Evolutionary conservation across 2,888 invertebrate species (phyloP).

Genomic region (Vesta saturnalis): DNA sequence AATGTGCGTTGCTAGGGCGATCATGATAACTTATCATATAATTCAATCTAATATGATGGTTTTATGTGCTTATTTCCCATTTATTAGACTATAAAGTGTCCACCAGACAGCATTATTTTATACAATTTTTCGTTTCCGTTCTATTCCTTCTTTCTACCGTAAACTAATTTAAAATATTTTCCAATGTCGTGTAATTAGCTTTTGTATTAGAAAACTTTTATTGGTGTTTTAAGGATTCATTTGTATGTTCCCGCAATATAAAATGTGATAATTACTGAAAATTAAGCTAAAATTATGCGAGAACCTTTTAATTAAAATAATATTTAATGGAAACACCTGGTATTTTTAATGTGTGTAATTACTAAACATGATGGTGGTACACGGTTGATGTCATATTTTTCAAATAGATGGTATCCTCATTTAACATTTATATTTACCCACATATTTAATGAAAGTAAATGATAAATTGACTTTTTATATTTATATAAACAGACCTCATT

Average conservation of each 20-base stretch:
- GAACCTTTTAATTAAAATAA: too few species aligned
- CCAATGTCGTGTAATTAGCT: too few species aligned
- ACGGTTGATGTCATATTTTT: not conserved
- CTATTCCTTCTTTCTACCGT: too few species aligned
- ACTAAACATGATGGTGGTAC: not conserved
- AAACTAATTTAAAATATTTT: too few species aligned
- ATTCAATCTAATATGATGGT: not conserved
- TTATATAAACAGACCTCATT: not conserved
- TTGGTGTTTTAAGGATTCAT: too few species aligned
- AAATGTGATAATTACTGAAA: too few species aligned
- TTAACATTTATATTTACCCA: not conserved
- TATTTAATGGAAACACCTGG: not conserved
- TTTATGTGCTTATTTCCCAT: not conserved
- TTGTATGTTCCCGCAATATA: too few species aligned
- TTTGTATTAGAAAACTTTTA: too few species aligned
- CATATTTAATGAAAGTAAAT: not conserved
- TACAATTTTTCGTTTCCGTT: not conserved
- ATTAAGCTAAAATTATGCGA: too few species aligned
- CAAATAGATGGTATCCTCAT: conserved; percentile 1
- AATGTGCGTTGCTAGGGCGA: not conserved
- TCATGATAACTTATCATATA: not conserved
- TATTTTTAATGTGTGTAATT: not conserved
- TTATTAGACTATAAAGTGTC: not conserved
- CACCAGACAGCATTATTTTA: not conserved
- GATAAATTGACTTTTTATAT: not conserved